Base-by-base conservation (phyloP, 1,140 invertebrate species). In the Pseudomyrmex cubaensis region DNA sequence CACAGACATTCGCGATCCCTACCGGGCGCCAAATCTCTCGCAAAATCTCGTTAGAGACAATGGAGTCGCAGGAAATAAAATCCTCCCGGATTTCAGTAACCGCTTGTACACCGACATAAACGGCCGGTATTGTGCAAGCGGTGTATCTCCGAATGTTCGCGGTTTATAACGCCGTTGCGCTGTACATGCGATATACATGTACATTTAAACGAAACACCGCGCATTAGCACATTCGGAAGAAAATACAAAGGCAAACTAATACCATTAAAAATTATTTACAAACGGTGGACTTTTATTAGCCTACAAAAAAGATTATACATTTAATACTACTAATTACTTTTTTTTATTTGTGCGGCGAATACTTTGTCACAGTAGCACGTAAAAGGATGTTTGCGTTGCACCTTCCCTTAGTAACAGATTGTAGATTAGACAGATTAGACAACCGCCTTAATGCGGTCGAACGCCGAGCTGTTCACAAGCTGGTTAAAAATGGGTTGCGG, bases 1-100 rank as follows among this genome's bases (percentile, higher is more conserved):
- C 85, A 83, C 89, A 22, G 70, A 48, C 66, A 35, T 35, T 59
- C 63, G 15, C 50, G 10, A 62, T 46, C 59, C 10, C 56, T 74
- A 69, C 74, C 48, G 59, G 86, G 90, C 84, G 91, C 74, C 87
- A 92, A 93, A 93, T 93, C 91, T 92, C 88, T 91, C 84, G 88
- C 90, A 69, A 93, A 93, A 92, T 88, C 89, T 91, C 86, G 87
- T 92, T 93, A 91, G 64, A 56, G 73, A 83, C 70, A 82, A 64
- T 46, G 59, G 70, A 83, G 74, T 76, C 80, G 73, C 70, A 54
- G 80, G 52, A 74, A 75, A 85, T 83, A 85, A 62, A 85, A 85
- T 84, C 69, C 62, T 80, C 7, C 25, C 54, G 66, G 76, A 80
- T 80, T 80, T 80, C 76, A 80, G 66, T 44, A 80, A 80, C 46